phyloP scores from a whole-genome alignment of 2,113 vertebrate genomes.

The Lagopus muta region DNA sequence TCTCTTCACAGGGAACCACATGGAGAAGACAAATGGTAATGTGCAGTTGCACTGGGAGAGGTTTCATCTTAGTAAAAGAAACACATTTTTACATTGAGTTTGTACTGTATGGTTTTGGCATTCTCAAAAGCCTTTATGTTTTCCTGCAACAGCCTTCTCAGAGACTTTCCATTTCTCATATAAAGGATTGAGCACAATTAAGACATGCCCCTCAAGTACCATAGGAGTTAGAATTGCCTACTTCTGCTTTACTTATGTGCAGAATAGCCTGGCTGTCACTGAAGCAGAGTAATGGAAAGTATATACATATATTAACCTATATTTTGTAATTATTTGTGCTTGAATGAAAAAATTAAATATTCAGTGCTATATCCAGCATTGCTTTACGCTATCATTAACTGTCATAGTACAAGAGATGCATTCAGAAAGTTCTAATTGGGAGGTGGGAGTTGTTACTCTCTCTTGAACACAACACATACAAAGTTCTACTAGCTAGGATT shows the following conservation, averaged over 20 bases:
- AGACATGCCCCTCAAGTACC: fast-evolving
- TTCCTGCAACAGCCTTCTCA: neutral
- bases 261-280: neutral
- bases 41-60: neutral
- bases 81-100: neutral
- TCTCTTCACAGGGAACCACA: neutral
- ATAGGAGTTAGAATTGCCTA: neutral
- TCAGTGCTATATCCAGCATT: neutral
- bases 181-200: neutral
- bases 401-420: neutral
- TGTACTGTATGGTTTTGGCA: neutral
- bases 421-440: neutral
- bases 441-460: neutral
- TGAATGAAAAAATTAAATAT: neutral
- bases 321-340: neutral
- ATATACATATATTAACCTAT: fast-evolving
- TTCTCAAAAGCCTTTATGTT: neutral
- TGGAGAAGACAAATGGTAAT: neutral
- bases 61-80: neutral
- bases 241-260: neutral
- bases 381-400: neutral
- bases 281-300: neutral
- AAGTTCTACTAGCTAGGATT: neutral
- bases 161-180: neutral
- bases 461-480: neutral